Percentiles rank a stretch among this genome's conserved stretches.
These are phyloP conservation scores for Acanthurus lineatus DNA, from an alignment of 2,797 vertebrate species.

Conservation along the genomic window DNA sequence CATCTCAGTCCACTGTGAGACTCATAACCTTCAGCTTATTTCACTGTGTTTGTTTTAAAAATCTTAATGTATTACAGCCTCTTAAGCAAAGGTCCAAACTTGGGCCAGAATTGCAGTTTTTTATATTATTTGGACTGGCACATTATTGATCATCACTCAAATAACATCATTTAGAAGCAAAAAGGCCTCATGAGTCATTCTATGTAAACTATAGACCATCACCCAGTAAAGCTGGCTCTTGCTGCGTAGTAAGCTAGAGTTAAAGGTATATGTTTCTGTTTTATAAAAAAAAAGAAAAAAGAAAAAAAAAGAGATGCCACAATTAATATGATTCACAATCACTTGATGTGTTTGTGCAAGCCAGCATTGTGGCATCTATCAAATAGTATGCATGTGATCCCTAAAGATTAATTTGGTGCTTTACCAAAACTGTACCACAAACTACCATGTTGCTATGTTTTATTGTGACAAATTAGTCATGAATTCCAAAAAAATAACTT, in stretches of 20 bases:
- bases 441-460: too few relatives aligned
- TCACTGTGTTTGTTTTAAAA: not conserved
- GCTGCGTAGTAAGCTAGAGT: too few relatives aligned
- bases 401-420: too few relatives aligned
- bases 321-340: too few relatives aligned
- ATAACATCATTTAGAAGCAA: not conserved
- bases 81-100: not conserved
- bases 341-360: too few relatives aligned
- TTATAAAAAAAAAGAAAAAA: too few relatives aligned
- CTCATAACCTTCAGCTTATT: not conserved
- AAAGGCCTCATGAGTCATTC: not conserved
- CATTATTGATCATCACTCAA: not conserved
- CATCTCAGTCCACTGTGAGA: not conserved
- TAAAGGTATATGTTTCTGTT: too few relatives aligned
- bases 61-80: not conserved
- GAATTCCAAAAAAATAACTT: conserved; percentile 4
- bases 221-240: not conserved
- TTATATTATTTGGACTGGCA: not conserved
- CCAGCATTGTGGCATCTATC: too few relatives aligned
- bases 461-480: not conserved
- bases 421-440: too few relatives aligned
- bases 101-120: too few relatives aligned
- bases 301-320: too few relatives aligned
- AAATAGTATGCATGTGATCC: too few relatives aligned
- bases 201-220: not conserved